Percentiles rank a stretch among this genome's conserved stretches.
phyloP scores from a whole-genome alignment of 2,888 invertebrate species.

The Microctonus brassicae region DNA sequence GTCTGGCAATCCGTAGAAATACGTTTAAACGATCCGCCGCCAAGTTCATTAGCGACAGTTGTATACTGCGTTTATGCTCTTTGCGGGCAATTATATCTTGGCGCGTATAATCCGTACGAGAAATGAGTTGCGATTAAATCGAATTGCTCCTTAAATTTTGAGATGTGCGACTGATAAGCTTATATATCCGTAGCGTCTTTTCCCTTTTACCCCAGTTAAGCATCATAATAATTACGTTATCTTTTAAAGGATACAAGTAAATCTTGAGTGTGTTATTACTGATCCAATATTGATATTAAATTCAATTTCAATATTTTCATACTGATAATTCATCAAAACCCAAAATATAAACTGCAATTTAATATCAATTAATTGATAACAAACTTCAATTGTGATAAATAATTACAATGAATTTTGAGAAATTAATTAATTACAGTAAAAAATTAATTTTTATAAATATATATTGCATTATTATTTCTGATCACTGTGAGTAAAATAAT shows the following conservation, averaged over 20 bases:
- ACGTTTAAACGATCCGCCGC: slow-evolving; percentile 44
- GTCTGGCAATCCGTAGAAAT: slow-evolving; percentile 42
- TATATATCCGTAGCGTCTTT: slow-evolving; percentile 14
- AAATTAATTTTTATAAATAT: too few relatives aligned
- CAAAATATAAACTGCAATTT: not conserved
- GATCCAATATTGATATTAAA: not conserved
- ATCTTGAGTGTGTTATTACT: not conserved
- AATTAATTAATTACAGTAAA: too few relatives aligned
- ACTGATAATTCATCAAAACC: not conserved
- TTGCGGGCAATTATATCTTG: slow-evolving; percentile 53
- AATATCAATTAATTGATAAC: not conserved
- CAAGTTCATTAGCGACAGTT: slow-evolving; percentile 57
- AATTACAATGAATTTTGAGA: too few relatives aligned
- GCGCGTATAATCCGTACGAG: slow-evolving; percentile 44
- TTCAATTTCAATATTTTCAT: not conserved
- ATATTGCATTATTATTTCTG: too few relatives aligned
- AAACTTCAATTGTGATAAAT: slow-evolving; percentile 46
- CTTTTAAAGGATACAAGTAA: not conserved
- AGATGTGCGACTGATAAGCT: slow-evolving; percentile 44
- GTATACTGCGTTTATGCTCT: slow-evolving; percentile 51
- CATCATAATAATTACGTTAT: slow-evolving; percentile 4
- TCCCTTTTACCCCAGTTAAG: not conserved
- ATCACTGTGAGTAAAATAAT: slow-evolving; percentile 40
- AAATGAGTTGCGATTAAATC: slow-evolving; percentile 58
- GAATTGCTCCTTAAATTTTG: slow-evolving; percentile 49